Conservation (phyloP, 1,140 invertebrate genomes). For the Ruditapes philippinarum region DNA sequence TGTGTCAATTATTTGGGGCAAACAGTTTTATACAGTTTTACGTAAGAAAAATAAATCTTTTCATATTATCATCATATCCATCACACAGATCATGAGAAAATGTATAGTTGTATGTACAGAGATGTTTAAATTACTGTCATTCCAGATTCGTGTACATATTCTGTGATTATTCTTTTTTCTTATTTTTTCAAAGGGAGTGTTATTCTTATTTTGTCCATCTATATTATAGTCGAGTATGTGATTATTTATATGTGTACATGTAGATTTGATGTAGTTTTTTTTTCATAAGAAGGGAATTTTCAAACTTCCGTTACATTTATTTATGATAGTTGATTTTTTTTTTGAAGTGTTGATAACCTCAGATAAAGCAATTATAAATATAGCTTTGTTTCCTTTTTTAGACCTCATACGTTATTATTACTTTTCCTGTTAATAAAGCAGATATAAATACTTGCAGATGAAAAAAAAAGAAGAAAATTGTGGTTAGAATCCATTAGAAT, state of each 20-base stretch:
- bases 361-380: no score
- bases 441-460: no score
- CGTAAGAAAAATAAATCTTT: not conserved
- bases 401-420: no score
- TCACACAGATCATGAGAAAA: not conserved
- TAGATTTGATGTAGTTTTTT: conserved; percentile 16
- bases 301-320: not conserved
- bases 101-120: conserved; percentile 55
- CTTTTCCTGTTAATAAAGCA: no score
- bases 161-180: no score
- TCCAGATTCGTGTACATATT: conserved; percentile 57
- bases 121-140: conserved; percentile 49
- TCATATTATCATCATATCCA: not conserved
- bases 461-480: no score
- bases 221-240: conserved; percentile 23
- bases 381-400: no score
- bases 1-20: not conserved
- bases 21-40: not conserved
- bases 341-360: no score
- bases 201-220: conserved; percentile 37
- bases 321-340: not conserved
- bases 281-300: not conserved
- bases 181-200: conserved; percentile 51
- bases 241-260: conserved; percentile 30
- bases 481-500: no score